These are phyloP conservation scores for Plutella xylostella DNA, from an alignment of 2,888 invertebrate genomes.

Conservation along the genomic window DNA sequence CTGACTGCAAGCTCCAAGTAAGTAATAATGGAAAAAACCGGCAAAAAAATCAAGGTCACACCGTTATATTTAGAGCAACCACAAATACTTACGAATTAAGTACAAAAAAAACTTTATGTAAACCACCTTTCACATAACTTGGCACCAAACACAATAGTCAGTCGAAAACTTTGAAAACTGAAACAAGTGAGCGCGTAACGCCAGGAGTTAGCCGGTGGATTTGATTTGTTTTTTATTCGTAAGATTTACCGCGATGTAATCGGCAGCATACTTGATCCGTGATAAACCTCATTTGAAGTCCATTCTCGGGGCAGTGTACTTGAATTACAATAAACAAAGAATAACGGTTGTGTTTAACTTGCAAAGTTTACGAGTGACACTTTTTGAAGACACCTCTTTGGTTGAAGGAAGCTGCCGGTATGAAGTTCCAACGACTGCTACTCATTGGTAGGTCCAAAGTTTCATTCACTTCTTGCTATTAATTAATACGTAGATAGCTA, in stretches of 20 bases:
- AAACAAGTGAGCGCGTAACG: background rate
- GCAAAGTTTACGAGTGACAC: no score
- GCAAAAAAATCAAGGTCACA: slow-evolving; percentile 37
- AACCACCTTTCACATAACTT: slow-evolving; percentile 37
- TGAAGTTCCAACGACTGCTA: no score
- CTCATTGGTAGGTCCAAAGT: no score
- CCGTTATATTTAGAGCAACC: slow-evolving; percentile 31
- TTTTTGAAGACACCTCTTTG: no score
- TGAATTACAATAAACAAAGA: slow-evolving; percentile 9
- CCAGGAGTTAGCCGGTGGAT: background rate
- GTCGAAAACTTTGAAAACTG: background rate
- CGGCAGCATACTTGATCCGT: slow-evolving; percentile 3
- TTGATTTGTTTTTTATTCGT: no score
- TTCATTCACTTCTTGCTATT: no score
- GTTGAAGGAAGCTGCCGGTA: no score
- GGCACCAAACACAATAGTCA: background rate
- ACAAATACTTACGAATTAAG: slow-evolving; percentile 17
- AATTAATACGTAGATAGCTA: no score
- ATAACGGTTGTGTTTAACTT: no score
- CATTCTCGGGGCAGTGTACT: background rate
- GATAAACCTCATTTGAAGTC: background rate
- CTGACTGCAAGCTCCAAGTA: no score
- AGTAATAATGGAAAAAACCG: slow-evolving; percentile 9
- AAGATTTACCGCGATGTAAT: no score
- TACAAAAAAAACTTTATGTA: no score